Conservation (phyloP, 92 coral and sea anemone genomes). For the Epizoanthus illoricatus region DNA sequence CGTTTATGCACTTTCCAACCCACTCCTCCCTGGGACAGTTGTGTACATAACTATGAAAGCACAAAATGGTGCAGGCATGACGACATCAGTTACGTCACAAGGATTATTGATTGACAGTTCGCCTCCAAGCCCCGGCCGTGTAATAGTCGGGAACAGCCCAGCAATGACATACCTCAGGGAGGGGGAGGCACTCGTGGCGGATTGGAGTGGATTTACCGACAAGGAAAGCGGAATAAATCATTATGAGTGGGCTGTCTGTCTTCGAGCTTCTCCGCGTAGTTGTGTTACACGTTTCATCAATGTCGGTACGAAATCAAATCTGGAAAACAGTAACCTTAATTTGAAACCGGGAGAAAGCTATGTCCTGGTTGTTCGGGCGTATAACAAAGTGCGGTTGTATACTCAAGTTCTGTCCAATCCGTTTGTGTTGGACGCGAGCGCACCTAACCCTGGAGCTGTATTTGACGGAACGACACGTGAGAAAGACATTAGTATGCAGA, state of each 20-base stretch:
- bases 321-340: slow-evolving; percentile 59
- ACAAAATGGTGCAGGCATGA: slow-evolving; percentile 83
- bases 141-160: slow-evolving; percentile 64
- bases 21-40: slow-evolving; percentile 67
- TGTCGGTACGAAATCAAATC: slow-evolving; percentile 50
- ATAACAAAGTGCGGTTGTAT: slow-evolving; percentile 70
- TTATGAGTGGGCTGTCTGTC: slow-evolving; percentile 85
- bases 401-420: slow-evolving; percentile 72
- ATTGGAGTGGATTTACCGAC: slow-evolving; percentile 85
- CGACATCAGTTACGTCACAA: slow-evolving; percentile 48
- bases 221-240: slow-evolving; percentile 72
- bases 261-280: slow-evolving; percentile 42
- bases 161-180: slow-evolving; percentile 57
- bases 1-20: slow-evolving; percentile 44
- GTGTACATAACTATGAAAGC: slow-evolving; percentile 61
- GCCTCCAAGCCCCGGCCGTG: slow-evolving; percentile 69
- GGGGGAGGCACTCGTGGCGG: slow-evolving; percentile 60
- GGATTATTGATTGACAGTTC: slow-evolving; percentile 70
- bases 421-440: slow-evolving; percentile 60
- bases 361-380: slow-evolving; percentile 72
- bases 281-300: slow-evolving; percentile 72
- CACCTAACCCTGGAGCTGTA: slow-evolving; percentile 71
- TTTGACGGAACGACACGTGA: slow-evolving; percentile 64
- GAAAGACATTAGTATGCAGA: slow-evolving; percentile 65
- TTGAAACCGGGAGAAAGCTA: slow-evolving; percentile 81